Conservation (phyloP, 1,140 invertebrate genomes). For the Spodoptera litura region DNA sequence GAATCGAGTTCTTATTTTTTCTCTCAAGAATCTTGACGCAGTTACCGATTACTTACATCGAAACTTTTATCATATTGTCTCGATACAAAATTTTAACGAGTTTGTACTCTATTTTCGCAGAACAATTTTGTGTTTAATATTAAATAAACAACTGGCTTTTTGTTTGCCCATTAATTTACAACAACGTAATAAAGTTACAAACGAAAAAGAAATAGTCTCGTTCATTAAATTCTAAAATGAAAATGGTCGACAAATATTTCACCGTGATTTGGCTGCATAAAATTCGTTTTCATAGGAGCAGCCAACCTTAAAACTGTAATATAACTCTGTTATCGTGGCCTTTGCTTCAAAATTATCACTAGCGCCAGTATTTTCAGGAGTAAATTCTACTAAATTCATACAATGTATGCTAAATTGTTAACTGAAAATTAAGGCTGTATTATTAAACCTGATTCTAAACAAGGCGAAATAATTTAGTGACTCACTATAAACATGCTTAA, state of each 20-base stretch:
- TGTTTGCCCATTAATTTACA: background rate
- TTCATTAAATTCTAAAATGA: background rate
- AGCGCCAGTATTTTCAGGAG: conserved; percentile 6
- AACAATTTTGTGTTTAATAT: background rate
- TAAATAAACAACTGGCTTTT: background rate
- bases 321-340: conserved; percentile 13
- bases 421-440: conserved; percentile 20
- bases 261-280: conserved; percentile 17
- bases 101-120: no score
- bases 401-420: conserved; percentile 21
- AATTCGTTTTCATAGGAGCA: conserved; percentile 22
- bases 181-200: background rate
- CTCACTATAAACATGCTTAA: conserved; percentile 9
- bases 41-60: no score
- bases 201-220: no score
- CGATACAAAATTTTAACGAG: no score
- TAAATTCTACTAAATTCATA: conserved; percentile 29
- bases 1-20: no score
- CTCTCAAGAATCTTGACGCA: no score
- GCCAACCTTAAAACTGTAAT: conserved; percentile 16
- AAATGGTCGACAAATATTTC: conserved; percentile 5
- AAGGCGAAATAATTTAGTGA: conserved; percentile 16
- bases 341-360: conserved; percentile 26
- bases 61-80: no score
- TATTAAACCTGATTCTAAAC: conserved; percentile 26